phyloP scores from a whole-genome alignment of 2,888 invertebrate species.

The Pedicia rivosa region DNA sequence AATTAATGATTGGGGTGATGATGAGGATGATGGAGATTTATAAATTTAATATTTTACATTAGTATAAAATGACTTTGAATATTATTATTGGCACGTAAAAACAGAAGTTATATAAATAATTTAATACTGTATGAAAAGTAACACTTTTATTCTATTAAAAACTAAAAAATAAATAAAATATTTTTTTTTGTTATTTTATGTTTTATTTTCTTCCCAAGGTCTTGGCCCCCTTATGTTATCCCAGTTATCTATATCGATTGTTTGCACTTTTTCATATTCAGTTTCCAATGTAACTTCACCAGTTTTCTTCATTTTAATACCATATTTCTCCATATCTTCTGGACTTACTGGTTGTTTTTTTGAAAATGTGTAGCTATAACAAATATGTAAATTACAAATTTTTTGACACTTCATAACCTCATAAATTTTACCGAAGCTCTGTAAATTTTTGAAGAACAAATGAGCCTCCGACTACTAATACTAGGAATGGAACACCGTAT shows the following conservation, averaged over 20 bases:
- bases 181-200: neutral
- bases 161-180: neutral
- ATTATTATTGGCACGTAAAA: too few species aligned
- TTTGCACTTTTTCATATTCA: conserved; percentile 55
- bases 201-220: conserved; percentile 59
- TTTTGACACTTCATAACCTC: conserved; percentile 7
- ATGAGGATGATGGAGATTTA: conserved; percentile 20
- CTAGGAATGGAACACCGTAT: conserved; percentile 56
- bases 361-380: conserved; percentile 39
- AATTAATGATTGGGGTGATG: conserved; percentile 29
- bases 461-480: conserved; percentile 59
- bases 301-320: conserved; percentile 46
- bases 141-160: too few species aligned
- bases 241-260: conserved; percentile 67
- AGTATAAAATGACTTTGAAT: too few species aligned
- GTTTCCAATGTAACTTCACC: conserved; percentile 56
- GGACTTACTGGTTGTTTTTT: conserved; percentile 38
- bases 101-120: too few species aligned
- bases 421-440: conserved; percentile 33
- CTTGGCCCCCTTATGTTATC: conserved; percentile 70
- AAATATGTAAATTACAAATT: conserved; percentile 1
- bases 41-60: too few species aligned
- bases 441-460: conserved; percentile 62
- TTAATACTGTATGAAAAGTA: too few species aligned
- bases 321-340: conserved; percentile 48